phyloP scores from a whole-genome alignment of 2,888 invertebrate species.

The Crematogaster levior region DNA sequence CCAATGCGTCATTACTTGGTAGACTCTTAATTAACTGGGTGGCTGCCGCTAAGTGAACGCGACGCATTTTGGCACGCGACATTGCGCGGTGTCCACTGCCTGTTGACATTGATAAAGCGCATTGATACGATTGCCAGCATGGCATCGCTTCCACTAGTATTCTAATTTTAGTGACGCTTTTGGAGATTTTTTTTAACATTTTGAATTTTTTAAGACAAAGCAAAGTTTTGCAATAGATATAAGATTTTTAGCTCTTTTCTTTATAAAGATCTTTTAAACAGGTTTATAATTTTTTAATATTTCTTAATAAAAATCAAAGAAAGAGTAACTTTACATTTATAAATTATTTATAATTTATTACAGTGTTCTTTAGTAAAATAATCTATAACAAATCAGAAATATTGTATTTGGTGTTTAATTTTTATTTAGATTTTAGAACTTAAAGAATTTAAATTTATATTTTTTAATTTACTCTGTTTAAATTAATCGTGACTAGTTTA shows the following conservation, averaged over 20 bases:
- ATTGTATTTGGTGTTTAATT: background rate
- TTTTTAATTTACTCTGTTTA: background rate
- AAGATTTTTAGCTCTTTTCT: background rate
- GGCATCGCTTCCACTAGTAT: background rate
- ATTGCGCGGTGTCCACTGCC: background rate
- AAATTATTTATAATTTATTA: background rate
- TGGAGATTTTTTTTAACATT: background rate
- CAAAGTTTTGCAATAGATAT: background rate
- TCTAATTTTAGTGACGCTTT: background rate
- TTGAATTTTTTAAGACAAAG: background rate
- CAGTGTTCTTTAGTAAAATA: background rate
- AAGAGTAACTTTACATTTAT: background rate
- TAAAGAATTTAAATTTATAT: background rate
- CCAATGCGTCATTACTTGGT: constrained; percentile 25
- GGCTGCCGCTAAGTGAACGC: constrained; percentile 29
- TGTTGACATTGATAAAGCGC: constrained; percentile 34
- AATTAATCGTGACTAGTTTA: background rate
- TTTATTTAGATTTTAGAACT: background rate
- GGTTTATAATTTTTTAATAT: background rate
- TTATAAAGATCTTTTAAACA: background rate
- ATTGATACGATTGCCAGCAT: constrained; percentile 27
- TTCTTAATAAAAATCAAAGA: background rate
- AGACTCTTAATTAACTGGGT: constrained; percentile 47
- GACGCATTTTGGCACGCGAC: constrained; percentile 40
- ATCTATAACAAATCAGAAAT: background rate